phyloP scores from a whole-genome alignment of 1,140 invertebrate genomes.

The Pentalonia nigronervosa region DNA sequence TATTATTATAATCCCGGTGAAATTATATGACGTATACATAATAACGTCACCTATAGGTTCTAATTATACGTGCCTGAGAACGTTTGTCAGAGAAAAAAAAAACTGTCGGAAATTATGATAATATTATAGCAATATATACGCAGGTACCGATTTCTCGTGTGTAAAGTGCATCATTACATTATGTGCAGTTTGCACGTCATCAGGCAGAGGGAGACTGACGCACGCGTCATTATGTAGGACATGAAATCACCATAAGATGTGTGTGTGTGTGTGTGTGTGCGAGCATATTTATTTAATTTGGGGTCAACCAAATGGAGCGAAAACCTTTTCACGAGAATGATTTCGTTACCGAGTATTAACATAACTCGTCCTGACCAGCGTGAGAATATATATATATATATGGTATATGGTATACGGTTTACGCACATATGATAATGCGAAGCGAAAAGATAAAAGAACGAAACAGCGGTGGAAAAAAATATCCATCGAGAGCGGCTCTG shows the following conservation, averaged over 20 bases:
- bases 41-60: too few relatives aligned
- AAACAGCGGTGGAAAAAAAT: neutral
- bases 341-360: constrained; percentile 1
- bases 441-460: neutral
- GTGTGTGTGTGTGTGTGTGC: neutral
- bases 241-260: neutral
- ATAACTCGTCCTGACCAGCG: constrained; percentile 30
- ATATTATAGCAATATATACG: too few relatives aligned
- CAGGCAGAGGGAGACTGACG: neutral
- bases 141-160: neutral
- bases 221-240: neutral
- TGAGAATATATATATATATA: neutral
- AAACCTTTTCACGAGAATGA: constrained; percentile 25
- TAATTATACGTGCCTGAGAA: too few relatives aligned
- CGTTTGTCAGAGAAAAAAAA: too few relatives aligned
- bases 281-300: constrained; percentile 8
- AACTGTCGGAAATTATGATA: too few relatives aligned
- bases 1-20: too few relatives aligned
- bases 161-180: neutral
- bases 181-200: neutral
- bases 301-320: constrained; percentile 39
- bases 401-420: neutral
- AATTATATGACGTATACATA: too few relatives aligned
- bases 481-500: neutral
- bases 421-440: neutral